Evolutionary conservation across 1,140 invertebrate species (phyloP).

Genomic region (Trachymyrmex cornetzi): DNA sequence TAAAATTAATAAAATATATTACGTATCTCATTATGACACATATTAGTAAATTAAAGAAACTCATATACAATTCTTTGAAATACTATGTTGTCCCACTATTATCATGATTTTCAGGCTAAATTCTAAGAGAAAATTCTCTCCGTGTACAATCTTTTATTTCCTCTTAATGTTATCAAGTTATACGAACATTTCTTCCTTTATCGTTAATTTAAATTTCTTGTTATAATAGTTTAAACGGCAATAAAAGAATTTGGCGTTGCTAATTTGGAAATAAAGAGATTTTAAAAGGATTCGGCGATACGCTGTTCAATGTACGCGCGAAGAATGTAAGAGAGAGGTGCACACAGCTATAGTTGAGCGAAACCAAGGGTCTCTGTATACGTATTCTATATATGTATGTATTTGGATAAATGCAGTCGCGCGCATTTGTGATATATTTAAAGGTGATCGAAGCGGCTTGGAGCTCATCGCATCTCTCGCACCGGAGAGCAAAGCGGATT

Average conservation of each 20-base stretch:
- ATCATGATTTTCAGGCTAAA: too few species aligned
- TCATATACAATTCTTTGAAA: too few species aligned
- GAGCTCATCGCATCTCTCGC: constrained; percentile 37
- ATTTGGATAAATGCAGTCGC: constrained; percentile 32
- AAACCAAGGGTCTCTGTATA: neutral
- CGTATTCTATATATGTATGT: too few species aligned
- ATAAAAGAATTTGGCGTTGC: neutral
- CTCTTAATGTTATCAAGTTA: neutral
- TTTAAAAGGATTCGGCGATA: constrained; percentile 23
- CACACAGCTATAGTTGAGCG: neutral
- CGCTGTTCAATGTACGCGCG: neutral
- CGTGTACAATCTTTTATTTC: too few species aligned
- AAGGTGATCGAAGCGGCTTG: constrained; percentile 2
- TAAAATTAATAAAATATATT: too few species aligned
- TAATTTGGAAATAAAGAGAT: neutral
- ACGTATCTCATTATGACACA: too few species aligned
- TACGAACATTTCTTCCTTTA: neutral
- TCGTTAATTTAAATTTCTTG: neutral
- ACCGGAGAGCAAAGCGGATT: constrained; percentile 54
- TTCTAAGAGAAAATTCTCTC: too few species aligned
- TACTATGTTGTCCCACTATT: too few species aligned
- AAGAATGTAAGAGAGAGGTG: constrained; percentile 7
- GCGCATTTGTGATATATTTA: constrained; percentile 16
- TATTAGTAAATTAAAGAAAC: too few species aligned
- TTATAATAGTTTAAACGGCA: too few species aligned